Evolutionary conservation across 2,113 vertebrate species (phyloP), one percentile per base, ranked within the genome.

Genomic region (Aplodontia rufa): DNA sequence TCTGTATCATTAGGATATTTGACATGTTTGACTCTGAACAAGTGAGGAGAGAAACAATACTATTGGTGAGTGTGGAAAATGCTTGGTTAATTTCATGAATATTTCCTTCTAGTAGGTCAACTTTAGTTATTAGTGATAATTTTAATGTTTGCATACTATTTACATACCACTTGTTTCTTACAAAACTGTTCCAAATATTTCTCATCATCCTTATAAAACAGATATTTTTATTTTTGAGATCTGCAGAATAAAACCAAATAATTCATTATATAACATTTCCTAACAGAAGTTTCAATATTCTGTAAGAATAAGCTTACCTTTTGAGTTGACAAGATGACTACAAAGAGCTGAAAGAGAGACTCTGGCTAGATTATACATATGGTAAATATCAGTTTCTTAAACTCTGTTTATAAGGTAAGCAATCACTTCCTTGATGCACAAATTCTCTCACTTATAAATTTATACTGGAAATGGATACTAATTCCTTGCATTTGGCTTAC

Each of bases 381-480:
- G 85, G 19, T 91, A 96, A 90, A 90, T 45, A 97, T 93, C 89
- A 62, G 2, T 40, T 95, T 87, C 76, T 87, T 45, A 74, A 87
- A 75, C 91, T 96, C 37, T 80, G 94, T 84, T 87, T 87, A 55
- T 71, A 92, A 94, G 91, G 68, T 79, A 93, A 97, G 83, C 71
- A 94, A 97, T 98, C 82, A 87, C 84, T 97, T 95, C 95, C 94
- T 97, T 80, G 74, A 96, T 93, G 86, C 19, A 1, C 90, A 94
- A 69, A 71, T 94, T 95, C 85, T 64, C 47, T 97, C 87, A 90
- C 89, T 97, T 93, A 55, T 94, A 94, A 88, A 51, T n/a, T 40
- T 79, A 49, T 66, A 71, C 93, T 95, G 97, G 97, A 97, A 90
- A 92, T 95, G 96, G 95, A 91, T 97, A 94, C 94, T 93, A 91